phyloP scores from a whole-genome alignment of 2,113 vertebrate genomes.

The Euleptes europaea region DNA sequence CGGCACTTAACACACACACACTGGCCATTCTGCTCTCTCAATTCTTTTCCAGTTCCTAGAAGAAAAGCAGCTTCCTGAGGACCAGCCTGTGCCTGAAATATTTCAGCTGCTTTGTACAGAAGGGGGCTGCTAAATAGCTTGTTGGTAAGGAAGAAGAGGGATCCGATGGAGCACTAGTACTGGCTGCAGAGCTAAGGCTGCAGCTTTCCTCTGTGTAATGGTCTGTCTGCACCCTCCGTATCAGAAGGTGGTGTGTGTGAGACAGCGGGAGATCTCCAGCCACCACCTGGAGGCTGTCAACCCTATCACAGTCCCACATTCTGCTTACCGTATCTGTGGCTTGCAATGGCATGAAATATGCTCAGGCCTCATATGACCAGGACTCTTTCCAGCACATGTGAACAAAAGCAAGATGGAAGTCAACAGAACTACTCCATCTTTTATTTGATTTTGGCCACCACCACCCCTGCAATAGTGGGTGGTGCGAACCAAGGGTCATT shows the following conservation, averaged over 20 bases:
- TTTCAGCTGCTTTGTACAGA: slow-evolving; percentile 27
- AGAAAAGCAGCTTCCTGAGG: slow-evolving; percentile 44
- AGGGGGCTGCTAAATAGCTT: slow-evolving; percentile 44
- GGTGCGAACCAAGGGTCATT: not conserved
- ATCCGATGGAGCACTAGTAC: not conserved
- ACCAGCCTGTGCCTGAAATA: not conserved
- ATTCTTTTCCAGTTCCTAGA: slow-evolving; percentile 53
- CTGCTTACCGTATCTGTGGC: not conserved
- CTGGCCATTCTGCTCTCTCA: accelerated
- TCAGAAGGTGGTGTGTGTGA: too few relatives aligned
- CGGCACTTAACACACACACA: too few relatives aligned
- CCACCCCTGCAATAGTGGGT: not conserved
- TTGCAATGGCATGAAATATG: not conserved
- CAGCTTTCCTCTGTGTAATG: not conserved
- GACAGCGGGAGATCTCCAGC: too few relatives aligned
- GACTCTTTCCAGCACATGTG: not conserved
- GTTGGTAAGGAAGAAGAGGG: slow-evolving; percentile 33
- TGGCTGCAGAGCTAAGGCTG: slow-evolving; percentile 14
- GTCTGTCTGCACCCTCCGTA: too few relatives aligned
- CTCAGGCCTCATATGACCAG: not conserved
- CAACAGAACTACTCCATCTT: too few relatives aligned
- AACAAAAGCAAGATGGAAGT: not conserved
- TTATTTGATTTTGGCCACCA: too few relatives aligned
- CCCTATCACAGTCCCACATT: not conserved
- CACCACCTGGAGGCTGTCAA: too few relatives aligned